phyloP scores from a whole-genome alignment of 2,113 vertebrate species.

The Sapajus apella region DNA sequence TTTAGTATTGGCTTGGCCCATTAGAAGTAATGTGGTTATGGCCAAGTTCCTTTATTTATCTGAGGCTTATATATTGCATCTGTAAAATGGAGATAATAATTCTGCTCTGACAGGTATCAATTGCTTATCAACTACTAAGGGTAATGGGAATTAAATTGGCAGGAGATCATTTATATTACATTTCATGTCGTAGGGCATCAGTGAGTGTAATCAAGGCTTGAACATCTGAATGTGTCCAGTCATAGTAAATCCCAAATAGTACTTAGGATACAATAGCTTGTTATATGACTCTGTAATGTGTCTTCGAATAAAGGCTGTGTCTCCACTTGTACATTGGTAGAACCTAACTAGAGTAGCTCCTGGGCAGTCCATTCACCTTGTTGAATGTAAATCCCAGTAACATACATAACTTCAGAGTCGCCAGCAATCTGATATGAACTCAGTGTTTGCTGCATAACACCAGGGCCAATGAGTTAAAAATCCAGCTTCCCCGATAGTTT shows the following conservation, averaged over 20 bases:
- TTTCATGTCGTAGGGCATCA: not conserved
- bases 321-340: not conserved
- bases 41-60: not conserved
- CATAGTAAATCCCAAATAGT: not conserved
- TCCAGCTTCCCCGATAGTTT: not conserved
- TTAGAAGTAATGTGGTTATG: not conserved
- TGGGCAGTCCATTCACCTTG: not conserved
- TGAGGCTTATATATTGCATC: not conserved
- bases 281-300: not conserved
- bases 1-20: not conserved
- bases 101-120: not conserved
- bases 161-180: not conserved
- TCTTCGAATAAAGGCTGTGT: not conserved
- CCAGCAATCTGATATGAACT: not conserved
- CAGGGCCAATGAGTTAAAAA: not conserved
- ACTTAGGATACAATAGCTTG: not conserved
- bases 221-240: not conserved
- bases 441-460: not conserved
- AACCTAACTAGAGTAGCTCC: not conserved
- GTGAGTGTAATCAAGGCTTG: not conserved
- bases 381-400: not conserved
- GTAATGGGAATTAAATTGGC: not conserved
- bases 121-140: not conserved
- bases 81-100: constrained; percentile 3
- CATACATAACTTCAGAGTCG: not conserved